Base-by-base conservation (phyloP, 2,113 vertebrate species). In the Guaruba guarouba region DNA sequence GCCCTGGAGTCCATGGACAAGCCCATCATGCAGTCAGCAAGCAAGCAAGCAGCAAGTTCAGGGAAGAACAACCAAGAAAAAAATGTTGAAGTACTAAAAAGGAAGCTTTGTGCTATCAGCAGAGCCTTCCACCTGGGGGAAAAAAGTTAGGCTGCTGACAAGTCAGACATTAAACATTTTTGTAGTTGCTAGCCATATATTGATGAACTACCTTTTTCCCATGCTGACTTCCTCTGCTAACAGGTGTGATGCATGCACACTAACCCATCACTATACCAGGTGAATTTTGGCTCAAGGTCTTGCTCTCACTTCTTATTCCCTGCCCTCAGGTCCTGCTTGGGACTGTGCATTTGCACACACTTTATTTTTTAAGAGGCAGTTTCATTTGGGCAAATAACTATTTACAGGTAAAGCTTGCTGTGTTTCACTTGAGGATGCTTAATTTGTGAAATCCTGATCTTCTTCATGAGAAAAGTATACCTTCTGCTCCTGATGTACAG, bases 221-320 rank as follows among this genome's bases (percentile, higher is more conserved):
- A 49, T 7, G 6, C 4, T 59, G 24, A 48, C 37, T 28, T 79
- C 52, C 66, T 68, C 49, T 79, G 62, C 35, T 76, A 86, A 73
- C 0, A 73, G 25, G 13, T 49, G n/a, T 10, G 15, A 91, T 46
- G n/a, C 18, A 41, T 1, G 1, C 28, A 7, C 49, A 9, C 16
- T 41, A 71, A 80, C 8, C 9, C 48, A 86, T 7, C 31, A 6
- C 28, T 18, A 29, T 6, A 82, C 3, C 41, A 64, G n/a, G 18
- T 23, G n/a, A 61, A 49, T 44, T 95, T 41, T 68, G 27, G 48
- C 10, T 18, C 23, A 43, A 92, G 39, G 4, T 66, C 35, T 62
- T 61, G n/a, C 28, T 77, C 76, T 88, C 17, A 28, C 13, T 82
- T 82, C 35, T 75, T 28, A 82, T 52, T 83, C 49, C 44, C 37